A percentile compares a stretch with the other conserved stretches of the same genome.
Evolutionary conservation across 2,888 invertebrate species (phyloP).

Genomic region (Hyppa rectilinea): DNA sequence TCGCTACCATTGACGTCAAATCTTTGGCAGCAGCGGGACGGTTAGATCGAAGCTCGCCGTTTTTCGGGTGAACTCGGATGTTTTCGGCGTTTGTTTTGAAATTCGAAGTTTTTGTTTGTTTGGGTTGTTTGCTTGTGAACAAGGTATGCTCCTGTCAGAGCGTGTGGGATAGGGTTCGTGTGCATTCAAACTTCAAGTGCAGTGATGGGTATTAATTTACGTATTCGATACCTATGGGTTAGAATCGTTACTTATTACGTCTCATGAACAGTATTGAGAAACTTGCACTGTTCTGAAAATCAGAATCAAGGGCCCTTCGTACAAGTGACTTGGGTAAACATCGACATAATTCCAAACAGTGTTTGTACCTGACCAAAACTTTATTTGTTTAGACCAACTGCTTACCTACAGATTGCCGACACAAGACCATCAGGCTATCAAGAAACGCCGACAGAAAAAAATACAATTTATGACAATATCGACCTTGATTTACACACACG

Average conservation of each 20-base stretch:
- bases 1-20: conserved; percentile 86
- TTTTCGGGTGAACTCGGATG: conserved; percentile 67
- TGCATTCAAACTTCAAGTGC: neutral
- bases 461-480: neutral
- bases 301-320: neutral
- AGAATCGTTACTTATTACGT: neutral
- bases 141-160: conserved; percentile 16
- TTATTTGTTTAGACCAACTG: neutral
- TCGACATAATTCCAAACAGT: neutral
- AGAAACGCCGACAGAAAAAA: neutral
- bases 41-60: conserved; percentile 80
- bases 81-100: conserved; percentile 61
- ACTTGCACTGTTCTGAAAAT: neutral
- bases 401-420: conserved; percentile 17
- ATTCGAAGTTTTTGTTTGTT: conserved; percentile 50
- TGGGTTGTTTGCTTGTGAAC: conserved; percentile 34
- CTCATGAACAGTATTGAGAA: neutral
- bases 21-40: conserved; percentile 83
- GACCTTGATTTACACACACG: conserved; percentile 11
- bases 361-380: conserved; percentile 8
- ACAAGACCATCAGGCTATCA: conserved; percentile 12
- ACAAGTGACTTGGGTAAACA: neutral
- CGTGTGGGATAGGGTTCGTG: too few relatives aligned
- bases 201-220: neutral
- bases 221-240: neutral